Conservation (phyloP, 2,797 vertebrate genomes). For the Prunella strophiata region DNA sequence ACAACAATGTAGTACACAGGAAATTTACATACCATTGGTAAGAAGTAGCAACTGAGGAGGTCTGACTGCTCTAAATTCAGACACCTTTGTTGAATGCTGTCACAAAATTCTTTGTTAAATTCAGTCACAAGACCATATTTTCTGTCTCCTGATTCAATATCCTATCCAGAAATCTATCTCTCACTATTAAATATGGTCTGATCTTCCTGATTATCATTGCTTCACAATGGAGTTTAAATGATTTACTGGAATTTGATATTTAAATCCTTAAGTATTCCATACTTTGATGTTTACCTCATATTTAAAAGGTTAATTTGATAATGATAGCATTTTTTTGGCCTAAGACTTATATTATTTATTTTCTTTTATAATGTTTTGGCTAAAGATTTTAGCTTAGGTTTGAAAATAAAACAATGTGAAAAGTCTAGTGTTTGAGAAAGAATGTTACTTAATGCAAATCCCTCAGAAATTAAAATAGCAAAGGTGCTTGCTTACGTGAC, state of each 20-base stretch:
- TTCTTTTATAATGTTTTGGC: neutral
- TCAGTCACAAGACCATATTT: neutral
- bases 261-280: neutral
- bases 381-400: neutral
- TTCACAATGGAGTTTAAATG: neutral
- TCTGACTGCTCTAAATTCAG: neutral
- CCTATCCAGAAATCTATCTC: neutral
- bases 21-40: neutral
- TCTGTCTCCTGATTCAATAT: neutral
- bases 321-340: neutral
- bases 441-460: neutral
- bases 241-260: neutral
- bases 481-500: neutral
- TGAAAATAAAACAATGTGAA: neutral
- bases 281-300: neutral
- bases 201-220: neutral
- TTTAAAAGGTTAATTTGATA: neutral
- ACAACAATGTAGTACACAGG: neutral
- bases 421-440: neutral
- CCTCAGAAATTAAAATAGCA: neutral
- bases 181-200: neutral
- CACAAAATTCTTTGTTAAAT: too few species aligned
- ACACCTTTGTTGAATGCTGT: neutral
- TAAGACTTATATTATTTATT: neutral
- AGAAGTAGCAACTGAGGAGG: neutral